Evolutionary conservation across 2,888 invertebrate genomes (phyloP).

Genomic region (Drosophila tanythrix): DNA sequence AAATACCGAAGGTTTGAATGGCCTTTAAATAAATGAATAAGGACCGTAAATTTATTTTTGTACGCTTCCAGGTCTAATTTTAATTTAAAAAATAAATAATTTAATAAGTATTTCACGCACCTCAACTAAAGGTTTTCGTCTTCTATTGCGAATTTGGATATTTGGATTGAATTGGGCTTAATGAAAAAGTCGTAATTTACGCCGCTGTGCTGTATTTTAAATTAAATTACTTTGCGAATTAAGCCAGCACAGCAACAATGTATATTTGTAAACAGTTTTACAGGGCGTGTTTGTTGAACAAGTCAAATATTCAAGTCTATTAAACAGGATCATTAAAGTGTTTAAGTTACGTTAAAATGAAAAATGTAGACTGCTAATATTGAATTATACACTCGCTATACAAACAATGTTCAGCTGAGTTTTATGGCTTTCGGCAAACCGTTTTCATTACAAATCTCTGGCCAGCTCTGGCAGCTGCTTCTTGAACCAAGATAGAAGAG

Average conservation of each 20-base stretch:
- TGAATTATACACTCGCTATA: too few relatives aligned
- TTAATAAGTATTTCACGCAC: neutral
- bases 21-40: neutral
- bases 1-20: neutral
- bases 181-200: neutral
- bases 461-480: conserved; percentile 12
- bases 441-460: conserved; percentile 16
- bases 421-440: conserved; percentile 9
- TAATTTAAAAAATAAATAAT: neutral
- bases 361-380: conserved; percentile 1
- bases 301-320: neutral
- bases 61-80: neutral
- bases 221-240: neutral
- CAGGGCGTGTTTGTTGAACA: neutral
- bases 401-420: conserved; percentile 1
- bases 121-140: neutral
- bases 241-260: neutral
- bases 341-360: neutral
- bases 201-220: neutral
- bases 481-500: conserved; percentile 11
- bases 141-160: neutral
- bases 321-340: neutral
- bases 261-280: neutral
- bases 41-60: neutral
- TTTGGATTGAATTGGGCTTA: neutral